These are phyloP conservation scores for Zoanthus gigantus DNA, from an alignment of 92 coral and sea anemone species.

Conservation along the genomic window DNA sequence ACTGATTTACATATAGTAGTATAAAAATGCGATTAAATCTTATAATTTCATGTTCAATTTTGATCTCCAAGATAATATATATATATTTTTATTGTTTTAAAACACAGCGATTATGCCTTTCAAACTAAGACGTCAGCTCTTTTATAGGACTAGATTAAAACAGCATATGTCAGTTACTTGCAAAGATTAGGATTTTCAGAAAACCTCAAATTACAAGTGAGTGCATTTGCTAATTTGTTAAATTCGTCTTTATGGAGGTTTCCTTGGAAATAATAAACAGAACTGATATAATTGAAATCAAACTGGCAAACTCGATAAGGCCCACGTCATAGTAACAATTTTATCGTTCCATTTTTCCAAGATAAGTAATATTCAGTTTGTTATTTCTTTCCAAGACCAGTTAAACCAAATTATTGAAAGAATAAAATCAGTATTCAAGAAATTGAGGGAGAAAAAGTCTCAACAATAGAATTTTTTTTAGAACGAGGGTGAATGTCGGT, in stretches of 20 bases:
- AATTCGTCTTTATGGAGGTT: background rate
- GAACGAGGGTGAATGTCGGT: too few species aligned
- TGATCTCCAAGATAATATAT: too few species aligned
- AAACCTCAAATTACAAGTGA: too few species aligned
- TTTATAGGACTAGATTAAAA: too few species aligned
- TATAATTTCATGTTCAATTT: background rate
- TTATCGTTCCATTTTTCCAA: background rate
- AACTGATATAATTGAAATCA: background rate
- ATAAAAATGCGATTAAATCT: background rate
- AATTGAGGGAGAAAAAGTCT: background rate
- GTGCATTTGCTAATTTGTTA: too few species aligned
- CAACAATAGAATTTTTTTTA: background rate
- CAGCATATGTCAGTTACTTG: too few species aligned
- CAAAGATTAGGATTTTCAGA: too few species aligned
- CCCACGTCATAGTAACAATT: conserved; percentile 5
- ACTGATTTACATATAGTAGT: background rate
- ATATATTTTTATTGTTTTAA: too few species aligned
- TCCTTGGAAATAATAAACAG: conserved; percentile 38
- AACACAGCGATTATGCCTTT: too few species aligned
- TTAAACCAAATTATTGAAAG: background rate
- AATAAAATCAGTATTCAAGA: background rate
- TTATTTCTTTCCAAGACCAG: background rate
- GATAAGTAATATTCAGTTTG: background rate
- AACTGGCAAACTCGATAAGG: background rate
- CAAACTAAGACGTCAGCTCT: too few species aligned